Evolutionary conservation across 2,888 invertebrate genomes (phyloP), one percentile per base, ranked within the genome.

Genomic region (Crematogaster levior): DNA sequence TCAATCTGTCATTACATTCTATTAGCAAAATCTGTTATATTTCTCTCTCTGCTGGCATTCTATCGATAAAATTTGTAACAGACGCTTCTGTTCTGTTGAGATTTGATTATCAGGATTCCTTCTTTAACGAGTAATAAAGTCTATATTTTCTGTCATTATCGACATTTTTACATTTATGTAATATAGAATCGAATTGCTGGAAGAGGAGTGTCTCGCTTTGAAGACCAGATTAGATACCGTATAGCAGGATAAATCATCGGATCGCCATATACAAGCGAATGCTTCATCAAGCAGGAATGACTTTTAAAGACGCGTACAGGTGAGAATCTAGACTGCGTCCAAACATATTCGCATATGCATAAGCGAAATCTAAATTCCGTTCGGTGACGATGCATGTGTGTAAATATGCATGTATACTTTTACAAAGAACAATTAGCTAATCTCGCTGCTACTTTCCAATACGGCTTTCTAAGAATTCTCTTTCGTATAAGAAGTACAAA

Each of bases 191-290:
- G 96, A 96, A 91, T 93, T 97, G 77, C 95, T 96, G 0, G 96
- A 97, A 90, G 97, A 97, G 93, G 96, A 96, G 89, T 95, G 96
- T 58, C 96, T 96, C 91, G 96, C 96, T 24, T 94, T 97, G 92
- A 96, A 96, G 91, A 96, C 96, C 58, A 95, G 96, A 91, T 92
- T 97, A 53, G 95, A 95, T 90, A 96, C 96, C 92, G 95, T 96
- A 46, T 96, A 96, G 88, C 95, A 96, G 85, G 97, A 97, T 90
- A 96, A 96, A 90, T 95, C 95, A 75, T 94, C 95, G 27, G 97
- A 97, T 93, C 56, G 93, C 94, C 56, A 94, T 95, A 92, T 96
- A 95, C 88, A 96, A 95, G 86, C 95, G 95, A 91, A 95, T 96
- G 95, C 95, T 96, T 53, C 95, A 96, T 90, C 95, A 95, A n/a